Percentiles rank a stretch among this genome's conserved stretches.
These are phyloP conservation scores for Catharus ustulatus DNA, from an alignment of 2,797 vertebrate species.

Conservation along the genomic window DNA sequence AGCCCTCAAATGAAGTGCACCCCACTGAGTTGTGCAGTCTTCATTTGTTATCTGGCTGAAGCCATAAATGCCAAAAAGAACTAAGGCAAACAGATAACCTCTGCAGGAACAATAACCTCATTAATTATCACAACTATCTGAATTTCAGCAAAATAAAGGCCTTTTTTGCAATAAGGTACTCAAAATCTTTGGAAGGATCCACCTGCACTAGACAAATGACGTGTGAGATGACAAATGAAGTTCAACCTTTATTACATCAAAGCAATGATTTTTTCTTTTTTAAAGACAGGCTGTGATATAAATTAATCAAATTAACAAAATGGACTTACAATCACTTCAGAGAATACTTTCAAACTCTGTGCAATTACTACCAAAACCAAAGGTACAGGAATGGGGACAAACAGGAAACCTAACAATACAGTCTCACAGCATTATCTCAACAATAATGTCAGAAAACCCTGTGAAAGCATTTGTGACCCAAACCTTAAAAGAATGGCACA, in stretches of 20 bases:
- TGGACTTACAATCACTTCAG: not conserved
- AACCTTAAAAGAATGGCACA: not conserved
- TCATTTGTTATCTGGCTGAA: not conserved
- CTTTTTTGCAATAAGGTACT: not conserved
- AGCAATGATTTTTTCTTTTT: not conserved
- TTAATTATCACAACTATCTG: not conserved
- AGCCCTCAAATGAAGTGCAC: not conserved
- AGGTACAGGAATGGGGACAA: not conserved
- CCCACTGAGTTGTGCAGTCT: fast-evolving
- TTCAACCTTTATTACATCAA: not conserved
- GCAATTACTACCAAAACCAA: not conserved
- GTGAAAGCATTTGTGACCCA: not conserved
- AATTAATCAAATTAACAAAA: not conserved
- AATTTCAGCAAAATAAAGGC: not conserved
- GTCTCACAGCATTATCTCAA: too few relatives aligned
- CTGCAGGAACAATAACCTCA: not conserved
- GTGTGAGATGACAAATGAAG: not conserved
- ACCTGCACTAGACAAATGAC: not conserved
- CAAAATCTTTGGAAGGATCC: not conserved
- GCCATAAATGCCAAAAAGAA: not conserved
- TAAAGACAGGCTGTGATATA: not conserved
- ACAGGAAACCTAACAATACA: not conserved
- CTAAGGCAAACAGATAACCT: not conserved
- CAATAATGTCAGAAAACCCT: not conserved
- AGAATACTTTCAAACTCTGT: not conserved